Evolutionary conservation across 2,888 invertebrate genomes (phyloP), one percentile per base, ranked within the genome.

Genomic region (Bursaphelenchus okinawaensis): DNA sequence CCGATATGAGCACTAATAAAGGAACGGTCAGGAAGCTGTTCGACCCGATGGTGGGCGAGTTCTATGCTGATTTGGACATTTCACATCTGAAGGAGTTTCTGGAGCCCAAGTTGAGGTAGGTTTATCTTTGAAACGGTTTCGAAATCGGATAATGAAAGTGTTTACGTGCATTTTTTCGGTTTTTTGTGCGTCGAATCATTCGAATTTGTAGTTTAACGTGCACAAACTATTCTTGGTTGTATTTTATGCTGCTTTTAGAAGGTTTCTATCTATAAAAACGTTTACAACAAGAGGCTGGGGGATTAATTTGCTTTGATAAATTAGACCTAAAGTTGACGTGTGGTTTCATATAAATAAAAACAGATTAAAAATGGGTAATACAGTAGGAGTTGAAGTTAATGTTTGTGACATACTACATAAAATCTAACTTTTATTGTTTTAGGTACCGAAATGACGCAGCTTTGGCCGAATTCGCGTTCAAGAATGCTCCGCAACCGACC

Each of bases 371-470:
- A n/a, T 22, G 12, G 22, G 12, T 23, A 54, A 54, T 23, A 1
- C 22, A 22, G n/a, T n/a, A n/a, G n/a, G n/a, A n/a, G n/a, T n/a
- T n/a, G n/a, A n/a, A n/a, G n/a, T n/a, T n/a, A n/a, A n/a, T n/a
- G n/a, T n/a, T n/a, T n/a, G n/a, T 40, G 40, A 40, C n/a, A 40
- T 40, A 40, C 40, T 40, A 40, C n/a, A 12, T n/a, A 40, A 12
- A 40, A 12, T 12, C 22, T 12, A 56, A 12, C 20, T 29, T n/a
- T 2, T 63, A 16, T 59, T n/a, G 16, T 61, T 71, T 26, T 28
- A 69, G 69, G 63, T 69, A 66, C 63, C 62, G 70, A 20, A 56
- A 71, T 51, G 69, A 71, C 50, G 52, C 51, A 16, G 65, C 69
- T 31, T 52, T 70, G 56, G 69, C 69, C n/a, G 27, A 57, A 23